Percentiles rank a stretch among this genome's conserved stretches.
phyloP scores from a whole-genome alignment of 1,140 invertebrate species.

The Anastatus disparis region DNA sequence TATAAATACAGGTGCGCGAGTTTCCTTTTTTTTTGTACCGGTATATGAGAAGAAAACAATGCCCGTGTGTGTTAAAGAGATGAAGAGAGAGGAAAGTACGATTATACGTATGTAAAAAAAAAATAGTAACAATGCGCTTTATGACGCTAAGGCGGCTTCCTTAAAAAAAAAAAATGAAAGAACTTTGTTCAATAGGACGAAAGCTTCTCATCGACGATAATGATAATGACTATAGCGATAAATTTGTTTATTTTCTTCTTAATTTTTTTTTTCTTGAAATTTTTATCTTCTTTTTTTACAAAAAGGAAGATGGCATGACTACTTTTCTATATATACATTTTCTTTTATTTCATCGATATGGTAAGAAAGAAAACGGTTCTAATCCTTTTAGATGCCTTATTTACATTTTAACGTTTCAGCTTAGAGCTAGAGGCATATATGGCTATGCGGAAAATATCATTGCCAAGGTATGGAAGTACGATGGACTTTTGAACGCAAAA shows the following conservation, averaged over 20 bases:
- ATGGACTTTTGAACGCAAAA: too few species aligned
- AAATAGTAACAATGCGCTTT: conserved; percentile 33
- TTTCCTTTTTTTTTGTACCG: too few species aligned
- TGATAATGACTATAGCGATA: conserved; percentile 31
- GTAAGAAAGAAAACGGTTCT: not conserved
- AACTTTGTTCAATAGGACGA: too few species aligned
- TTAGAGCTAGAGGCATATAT: not conserved
- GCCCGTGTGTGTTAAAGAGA: not conserved
- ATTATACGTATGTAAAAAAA: not conserved
- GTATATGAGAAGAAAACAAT: conserved; percentile 29
- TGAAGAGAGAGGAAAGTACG: not conserved
- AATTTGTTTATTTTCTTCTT: conserved; percentile 16
- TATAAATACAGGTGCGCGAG: conserved; percentile 25
- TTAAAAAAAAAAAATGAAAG: not conserved
- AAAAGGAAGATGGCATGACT: too few species aligned
- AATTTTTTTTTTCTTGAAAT: too few species aligned
- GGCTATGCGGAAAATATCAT: conserved; percentile 26
- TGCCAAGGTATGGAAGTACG: not conserved
- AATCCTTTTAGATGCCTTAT: not conserved
- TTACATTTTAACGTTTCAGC: conserved; percentile 13
- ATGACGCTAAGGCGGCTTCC: conserved; percentile 24
- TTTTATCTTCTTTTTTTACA: too few species aligned
- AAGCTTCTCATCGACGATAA: conserved; percentile 29
- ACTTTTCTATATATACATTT: too few species aligned
- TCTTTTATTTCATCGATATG: too few species aligned